Percentiles rank a stretch among this genome's conserved stretches.
Evolutionary conservation across 2,113 vertebrate genomes (phyloP).

Genomic region (Rhea americana): DNA sequence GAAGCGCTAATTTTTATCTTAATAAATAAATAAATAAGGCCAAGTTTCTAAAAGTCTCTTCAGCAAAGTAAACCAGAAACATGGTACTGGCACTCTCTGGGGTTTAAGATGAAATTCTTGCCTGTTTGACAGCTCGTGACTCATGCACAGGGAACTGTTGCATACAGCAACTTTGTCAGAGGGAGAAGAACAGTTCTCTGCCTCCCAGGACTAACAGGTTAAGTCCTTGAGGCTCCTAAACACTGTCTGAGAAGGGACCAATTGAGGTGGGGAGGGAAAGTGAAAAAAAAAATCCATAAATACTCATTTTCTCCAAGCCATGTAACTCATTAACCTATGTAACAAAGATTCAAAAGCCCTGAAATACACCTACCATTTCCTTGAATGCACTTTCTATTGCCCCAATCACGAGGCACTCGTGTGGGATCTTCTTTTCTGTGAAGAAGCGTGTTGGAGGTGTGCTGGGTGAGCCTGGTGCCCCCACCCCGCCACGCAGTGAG

Average conservation of each 20-base stretch:
- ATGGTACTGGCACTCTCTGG: background rate
- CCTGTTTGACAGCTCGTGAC: background rate
- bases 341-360: background rate
- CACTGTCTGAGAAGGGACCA: background rate
- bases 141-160: background rate
- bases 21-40: background rate
- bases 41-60: background rate
- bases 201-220: background rate
- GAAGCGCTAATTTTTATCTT: background rate
- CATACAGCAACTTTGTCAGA: background rate
- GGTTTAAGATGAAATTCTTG: background rate
- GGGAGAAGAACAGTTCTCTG: background rate
- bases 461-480: constrained; percentile 89
- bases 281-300: background rate
- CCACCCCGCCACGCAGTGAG: constrained; percentile 87
- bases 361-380: constrained; percentile 87
- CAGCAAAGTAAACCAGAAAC: background rate
- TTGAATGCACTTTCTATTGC: constrained; percentile 97
- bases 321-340: background rate
- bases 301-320: background rate
- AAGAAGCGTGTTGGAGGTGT: constrained; percentile 90
- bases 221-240: background rate
- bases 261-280: background rate
- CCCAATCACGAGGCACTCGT: constrained; percentile 92
- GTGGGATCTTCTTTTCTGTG: constrained; percentile 94